Evolutionary conservation across 1,140 invertebrate genomes (phyloP).

Genomic region (Caenorhabditis latens): DNA sequence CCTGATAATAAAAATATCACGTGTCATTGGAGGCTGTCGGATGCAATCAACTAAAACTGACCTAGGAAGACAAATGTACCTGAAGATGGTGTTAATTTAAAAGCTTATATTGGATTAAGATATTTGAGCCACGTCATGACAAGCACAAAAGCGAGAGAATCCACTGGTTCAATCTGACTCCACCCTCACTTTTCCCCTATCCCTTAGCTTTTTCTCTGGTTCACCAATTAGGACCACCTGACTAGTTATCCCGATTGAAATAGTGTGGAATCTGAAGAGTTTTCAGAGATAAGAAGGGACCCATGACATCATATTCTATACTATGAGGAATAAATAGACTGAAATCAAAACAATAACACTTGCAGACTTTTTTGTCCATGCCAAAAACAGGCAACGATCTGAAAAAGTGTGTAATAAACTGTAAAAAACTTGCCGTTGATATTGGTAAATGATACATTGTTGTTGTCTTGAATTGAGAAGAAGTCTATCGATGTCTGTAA

Average conservation of each 20-base stretch:
- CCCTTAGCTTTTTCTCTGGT: too few species aligned
- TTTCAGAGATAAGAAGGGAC: not conserved
- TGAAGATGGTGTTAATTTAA: too few species aligned
- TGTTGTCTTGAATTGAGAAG: not conserved
- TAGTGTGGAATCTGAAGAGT: not conserved
- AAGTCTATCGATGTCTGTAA: too few species aligned
- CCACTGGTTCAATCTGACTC: too few species aligned
- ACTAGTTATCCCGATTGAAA: not conserved
- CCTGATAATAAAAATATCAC: too few species aligned
- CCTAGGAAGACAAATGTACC: too few species aligned
- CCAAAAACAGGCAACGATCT: not conserved
- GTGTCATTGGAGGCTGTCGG: too few species aligned
- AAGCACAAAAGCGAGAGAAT: too few species aligned
- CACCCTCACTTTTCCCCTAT: too few species aligned
- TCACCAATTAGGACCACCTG: not conserved
- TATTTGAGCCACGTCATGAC: too few species aligned
- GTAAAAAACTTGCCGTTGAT: conserved; percentile 1
- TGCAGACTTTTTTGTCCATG: not conserved
- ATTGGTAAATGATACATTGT: not conserved
- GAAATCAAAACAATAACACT: conserved; percentile 4
- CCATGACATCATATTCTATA: not conserved
- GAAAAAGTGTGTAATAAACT: conserved; percentile 23
- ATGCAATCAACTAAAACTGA: too few species aligned
- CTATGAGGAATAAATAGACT: conserved; percentile 12
- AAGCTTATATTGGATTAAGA: too few species aligned